A percentile compares a stretch with the other conserved stretches of the same genome.
These are phyloP conservation scores for Heliconius melpomene DNA, from an alignment of 1,140 invertebrate species.

Conservation along the genomic window DNA sequence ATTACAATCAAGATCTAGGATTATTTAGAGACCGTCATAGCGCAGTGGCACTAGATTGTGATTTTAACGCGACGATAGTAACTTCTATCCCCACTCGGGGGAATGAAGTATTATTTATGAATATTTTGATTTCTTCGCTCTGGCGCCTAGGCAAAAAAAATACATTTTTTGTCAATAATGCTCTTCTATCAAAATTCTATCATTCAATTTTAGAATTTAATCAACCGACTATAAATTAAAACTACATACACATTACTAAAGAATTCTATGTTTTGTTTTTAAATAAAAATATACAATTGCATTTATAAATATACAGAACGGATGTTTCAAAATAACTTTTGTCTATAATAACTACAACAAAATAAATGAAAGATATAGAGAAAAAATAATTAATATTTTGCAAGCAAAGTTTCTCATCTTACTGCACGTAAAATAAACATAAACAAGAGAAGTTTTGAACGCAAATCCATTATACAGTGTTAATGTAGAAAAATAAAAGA, in stretches of 20 bases:
- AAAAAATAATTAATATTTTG: slow-evolving; percentile 7
- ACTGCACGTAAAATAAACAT: background rate
- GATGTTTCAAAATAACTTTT: background rate
- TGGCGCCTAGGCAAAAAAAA: too few species aligned
- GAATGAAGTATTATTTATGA: too few species aligned
- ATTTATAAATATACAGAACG: background rate
- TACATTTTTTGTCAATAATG: too few species aligned
- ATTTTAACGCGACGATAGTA: too few species aligned
- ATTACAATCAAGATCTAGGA: too few species aligned
- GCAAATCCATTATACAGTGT: slow-evolving; percentile 12
- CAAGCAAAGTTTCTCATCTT: background rate
- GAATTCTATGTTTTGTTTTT: background rate
- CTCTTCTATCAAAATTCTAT: background rate
- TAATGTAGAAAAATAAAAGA: slow-evolving; percentile 29
- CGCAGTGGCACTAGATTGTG: too few species aligned
- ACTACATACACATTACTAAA: too few species aligned
- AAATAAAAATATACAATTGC: background rate
- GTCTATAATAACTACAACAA: background rate
- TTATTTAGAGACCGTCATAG: too few species aligned
- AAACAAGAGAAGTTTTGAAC: background rate
- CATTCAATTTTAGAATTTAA: background rate
- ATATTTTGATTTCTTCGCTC: too few species aligned
- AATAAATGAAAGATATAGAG: background rate
- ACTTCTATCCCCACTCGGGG: too few species aligned
- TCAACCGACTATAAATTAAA: too few species aligned